These are phyloP conservation scores for Cheirogaleus major DNA, from an alignment of 2,797 vertebrate species.

Conservation along the genomic window DNA sequence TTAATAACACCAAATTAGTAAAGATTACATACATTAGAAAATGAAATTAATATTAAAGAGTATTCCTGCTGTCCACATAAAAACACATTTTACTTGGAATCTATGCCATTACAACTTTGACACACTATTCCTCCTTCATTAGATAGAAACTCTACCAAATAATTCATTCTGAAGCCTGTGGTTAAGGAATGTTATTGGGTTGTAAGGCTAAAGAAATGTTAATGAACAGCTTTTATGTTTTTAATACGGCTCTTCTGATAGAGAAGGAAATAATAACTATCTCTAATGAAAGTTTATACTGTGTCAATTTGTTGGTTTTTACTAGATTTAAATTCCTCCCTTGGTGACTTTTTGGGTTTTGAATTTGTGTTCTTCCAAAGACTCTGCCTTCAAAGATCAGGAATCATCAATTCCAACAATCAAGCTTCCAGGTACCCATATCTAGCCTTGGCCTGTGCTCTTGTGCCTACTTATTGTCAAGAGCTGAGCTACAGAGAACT, in stretches of 20 bases:
- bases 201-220: not conserved
- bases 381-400: not conserved
- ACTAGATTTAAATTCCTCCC: not conserved
- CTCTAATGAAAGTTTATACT: not conserved
- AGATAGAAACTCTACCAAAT: not conserved
- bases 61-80: not conserved
- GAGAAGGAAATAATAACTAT: not conserved
- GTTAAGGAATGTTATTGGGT: not conserved
- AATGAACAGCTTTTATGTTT: not conserved
- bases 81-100: not conserved
- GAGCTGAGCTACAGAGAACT: not conserved
- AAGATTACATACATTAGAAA: not conserved
- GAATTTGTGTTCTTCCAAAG: not conserved
- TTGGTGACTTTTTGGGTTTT: not conserved
- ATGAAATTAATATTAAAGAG: slow-evolving; percentile 3
- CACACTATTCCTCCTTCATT: not conserved
- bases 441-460: not conserved
- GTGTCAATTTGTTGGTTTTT: not conserved
- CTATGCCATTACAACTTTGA: not conserved
- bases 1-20: not conserved
- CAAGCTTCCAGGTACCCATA: not conserved
- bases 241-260: not conserved
- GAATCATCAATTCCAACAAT: not conserved
- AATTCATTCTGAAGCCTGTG: not conserved
- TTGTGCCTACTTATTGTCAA: not conserved